Evolutionary conservation across 2,797 vertebrate genomes (phyloP).

Genomic region (Onychomys arenicola): DNA sequence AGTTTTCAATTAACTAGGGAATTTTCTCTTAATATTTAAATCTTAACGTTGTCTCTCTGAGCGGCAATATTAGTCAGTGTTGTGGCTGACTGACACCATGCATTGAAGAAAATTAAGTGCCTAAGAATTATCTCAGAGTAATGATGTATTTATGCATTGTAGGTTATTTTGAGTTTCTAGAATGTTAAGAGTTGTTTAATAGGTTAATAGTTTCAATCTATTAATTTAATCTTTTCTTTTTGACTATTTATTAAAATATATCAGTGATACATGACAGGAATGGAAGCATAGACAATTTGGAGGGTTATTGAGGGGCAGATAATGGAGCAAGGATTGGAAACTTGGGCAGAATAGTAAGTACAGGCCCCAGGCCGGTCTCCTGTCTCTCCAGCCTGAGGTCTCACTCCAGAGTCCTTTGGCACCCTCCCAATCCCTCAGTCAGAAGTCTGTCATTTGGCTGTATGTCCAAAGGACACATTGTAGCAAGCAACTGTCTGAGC

Average conservation of each 20-base stretch:
- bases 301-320: slow-evolving; percentile 33
- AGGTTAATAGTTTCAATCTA: slow-evolving; percentile 82
- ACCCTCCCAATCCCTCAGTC: background rate
- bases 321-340: background rate
- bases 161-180: slow-evolving; percentile 80
- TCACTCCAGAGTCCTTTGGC: background rate
- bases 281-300: slow-evolving; percentile 52
- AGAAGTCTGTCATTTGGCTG: background rate
- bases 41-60: slow-evolving; percentile 49
- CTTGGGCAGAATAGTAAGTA: background rate
- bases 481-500: background rate
- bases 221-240: slow-evolving; percentile 78
- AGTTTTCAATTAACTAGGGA: slow-evolving; percentile 68
- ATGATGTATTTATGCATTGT: slow-evolving; percentile 77
- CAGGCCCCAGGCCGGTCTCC: background rate
- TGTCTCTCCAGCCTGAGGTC: background rate
- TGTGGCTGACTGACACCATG: slow-evolving; percentile 75
- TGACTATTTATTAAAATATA: slow-evolving; percentile 81
- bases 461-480: background rate
- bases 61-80: background rate
- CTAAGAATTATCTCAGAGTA: slow-evolving; percentile 70
- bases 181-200: slow-evolving; percentile 81
- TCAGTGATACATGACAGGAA: slow-evolving; percentile 69
- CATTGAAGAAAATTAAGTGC: slow-evolving; percentile 76
- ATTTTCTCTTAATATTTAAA: slow-evolving; percentile 71